Base-by-base conservation (phyloP, 37 sponge, comb jelly and placozoan genomes). In the Corticium candelabrum region DNA sequence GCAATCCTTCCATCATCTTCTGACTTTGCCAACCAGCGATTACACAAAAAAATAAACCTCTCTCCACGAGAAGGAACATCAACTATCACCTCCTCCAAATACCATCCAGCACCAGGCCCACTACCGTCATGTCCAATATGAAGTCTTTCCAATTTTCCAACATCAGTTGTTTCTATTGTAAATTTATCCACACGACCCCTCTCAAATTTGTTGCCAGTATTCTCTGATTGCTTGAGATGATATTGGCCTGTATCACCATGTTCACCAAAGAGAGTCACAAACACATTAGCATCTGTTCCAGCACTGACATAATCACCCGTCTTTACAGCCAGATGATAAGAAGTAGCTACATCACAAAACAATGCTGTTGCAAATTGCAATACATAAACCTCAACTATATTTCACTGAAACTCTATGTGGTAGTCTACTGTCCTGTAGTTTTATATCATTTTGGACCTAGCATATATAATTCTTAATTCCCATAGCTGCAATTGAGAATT, bases 231-330 rank as follows among this genome's bases (percentile, higher is more conserved):
- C 1, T 40, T 80, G 34, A 79, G 38, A 30, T 74, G 68, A 3
- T 37, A 37, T 33, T 72, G 68, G 2, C 74, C 87, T n/a, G 77
- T 74, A 35, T 78, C 79, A 1, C 81, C 80, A 30, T 77, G 39
- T 32, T 50, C 78, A 38, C 92, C 92, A 41, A 40, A 68, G 15
- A 84, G 79, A 78, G 81, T 75, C 33, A 85, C 27, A 41, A 78
- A 88, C 62, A 90, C 91, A 29, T 84, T 87, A 38, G 88, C 88
- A 70, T 90, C 91, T 41, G 91, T 90, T 11, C 91, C 91, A 4
- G 91, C 91, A 39, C 79, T 86, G 0, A 82, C 41, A 35, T 84
- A 40, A 72, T 90, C 87, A 40, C 82, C 77, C 2, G 91, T 90
- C 85, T 41, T 15, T 0, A 84, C 78, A 2, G 79, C 69, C 39